Conservation (phyloP, 2,888 invertebrate genomes). For the Lamproptera curius region DNA sequence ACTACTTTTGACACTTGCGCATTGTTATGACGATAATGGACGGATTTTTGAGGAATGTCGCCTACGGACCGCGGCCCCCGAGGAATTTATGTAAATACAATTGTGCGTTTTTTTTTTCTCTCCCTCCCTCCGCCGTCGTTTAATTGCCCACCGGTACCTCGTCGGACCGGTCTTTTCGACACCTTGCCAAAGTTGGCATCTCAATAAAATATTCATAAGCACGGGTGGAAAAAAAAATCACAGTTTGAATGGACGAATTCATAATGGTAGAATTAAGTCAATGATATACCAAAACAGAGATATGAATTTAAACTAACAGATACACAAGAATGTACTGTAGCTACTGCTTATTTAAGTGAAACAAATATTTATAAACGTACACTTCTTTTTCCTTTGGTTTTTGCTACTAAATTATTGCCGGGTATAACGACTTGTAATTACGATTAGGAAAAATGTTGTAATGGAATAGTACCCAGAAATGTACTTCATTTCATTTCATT, state of each 20-base stretch:
- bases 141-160: constrained; percentile 13
- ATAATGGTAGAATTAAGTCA: too few species aligned
- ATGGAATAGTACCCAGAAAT: too few species aligned
- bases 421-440: too few species aligned
- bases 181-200: constrained; percentile 11
- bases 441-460: too few species aligned
- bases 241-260: constrained; percentile 4
- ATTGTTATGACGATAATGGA: constrained; percentile 44
- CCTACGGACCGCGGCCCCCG: constrained; percentile 23
- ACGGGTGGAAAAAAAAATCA: constrained; percentile 5
- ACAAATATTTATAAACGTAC: too few species aligned
- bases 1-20: constrained; percentile 69
- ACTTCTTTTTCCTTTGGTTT: too few species aligned
- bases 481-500: too few species aligned
- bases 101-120: constrained; percentile 8
- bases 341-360: too few species aligned
- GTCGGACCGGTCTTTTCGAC: constrained; percentile 18
- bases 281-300: too few species aligned
- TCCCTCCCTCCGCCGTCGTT: not conserved
- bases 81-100: constrained; percentile 17
- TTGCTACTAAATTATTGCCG: too few species aligned
- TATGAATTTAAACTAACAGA: too few species aligned
- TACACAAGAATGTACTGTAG: too few species aligned
- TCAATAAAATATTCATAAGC: constrained; percentile 12
- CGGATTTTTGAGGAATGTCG: constrained; percentile 32